Evolutionary conservation across 2,888 invertebrate genomes (phyloP), one percentile per base, ranked within the genome.

Genomic region (Caenorhabditis auriculariae): DNA sequence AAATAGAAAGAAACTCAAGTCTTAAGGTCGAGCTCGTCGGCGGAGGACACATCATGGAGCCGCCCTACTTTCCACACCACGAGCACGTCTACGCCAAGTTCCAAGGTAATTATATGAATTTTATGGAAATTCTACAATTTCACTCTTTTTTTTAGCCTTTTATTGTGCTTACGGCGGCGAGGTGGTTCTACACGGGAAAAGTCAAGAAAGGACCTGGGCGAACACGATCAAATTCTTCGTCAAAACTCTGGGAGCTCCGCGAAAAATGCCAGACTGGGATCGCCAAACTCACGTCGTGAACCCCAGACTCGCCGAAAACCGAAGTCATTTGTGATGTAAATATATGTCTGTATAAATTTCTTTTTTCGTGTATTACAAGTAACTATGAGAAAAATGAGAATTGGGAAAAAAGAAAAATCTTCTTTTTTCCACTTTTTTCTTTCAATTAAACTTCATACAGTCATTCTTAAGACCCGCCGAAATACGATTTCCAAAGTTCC

Each of bases 31-130:
- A 68, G 24, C 17, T 59, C 41, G 54, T 59, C 12, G 58, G 58
- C 26, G 68, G 68, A 15, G 68, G 68, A 9, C 68, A 68, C 51
- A 54, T 68, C 9, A 68, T 68, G 68, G 68, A 68, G 43, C 68
- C 64, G 1, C 68, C 68, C 1, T 68, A 65, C 42, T 68, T 64
- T 27, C 64, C 64, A 4, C 60, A 61, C 24, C 68, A 68, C 32
- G 64, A 60, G 4, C 27, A 54, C 7, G 63, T 63, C 44, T 68
- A 59, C 41, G 64, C 68, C 17, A 61, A 61, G 27, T 64, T 59
- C 35, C 61, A 61, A 37, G 60, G 54, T 54, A 3, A 42, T 32
- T 47, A n/a, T n/a, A n/a, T n/a, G n/a, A 19, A 9, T 24, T 15
- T 19, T 23, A 23, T 19, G 44, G 12, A 9, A 12, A 26, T 45